These are phyloP conservation scores for Macrostomum lignano DNA, from an alignment of 1,140 invertebrate genomes.

Conservation along the genomic window DNA sequence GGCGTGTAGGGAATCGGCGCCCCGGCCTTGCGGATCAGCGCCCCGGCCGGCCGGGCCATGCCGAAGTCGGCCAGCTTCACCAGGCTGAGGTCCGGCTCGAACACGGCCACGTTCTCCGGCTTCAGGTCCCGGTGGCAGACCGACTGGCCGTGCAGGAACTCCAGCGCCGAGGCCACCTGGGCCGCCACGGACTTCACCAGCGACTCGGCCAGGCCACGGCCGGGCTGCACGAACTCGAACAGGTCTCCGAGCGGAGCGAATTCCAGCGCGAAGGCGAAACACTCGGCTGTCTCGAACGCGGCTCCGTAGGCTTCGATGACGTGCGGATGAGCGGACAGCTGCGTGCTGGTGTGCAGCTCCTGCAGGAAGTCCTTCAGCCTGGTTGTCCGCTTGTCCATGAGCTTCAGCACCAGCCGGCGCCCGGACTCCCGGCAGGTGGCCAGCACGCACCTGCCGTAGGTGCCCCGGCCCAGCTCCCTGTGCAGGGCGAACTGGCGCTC, in stretches of 20 bases:
- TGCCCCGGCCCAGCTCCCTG: conserved; percentile 18
- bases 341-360: conserved; percentile 63
- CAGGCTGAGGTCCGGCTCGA: too few species aligned
- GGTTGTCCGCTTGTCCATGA: conserved; percentile 22
- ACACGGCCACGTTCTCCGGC: conserved; percentile 44
- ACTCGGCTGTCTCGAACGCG: conserved; percentile 20
- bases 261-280: conserved; percentile 22
- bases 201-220: conserved; percentile 22
- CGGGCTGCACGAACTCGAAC: conserved; percentile 25
- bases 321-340: conserved; percentile 47
- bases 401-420: conserved; percentile 24
- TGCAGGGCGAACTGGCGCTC: conserved; percentile 18
- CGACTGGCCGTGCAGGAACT: conserved; percentile 63
- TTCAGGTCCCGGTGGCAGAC: conserved; percentile 36
- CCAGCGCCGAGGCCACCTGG: conserved; percentile 49
- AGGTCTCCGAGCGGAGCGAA: conserved; percentile 24
- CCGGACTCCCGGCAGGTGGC: conserved; percentile 15
- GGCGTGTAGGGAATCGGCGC: too few species aligned
- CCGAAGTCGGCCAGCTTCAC: too few species aligned
- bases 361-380: conserved; percentile 48
- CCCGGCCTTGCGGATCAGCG: too few species aligned
- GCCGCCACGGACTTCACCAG: conserved; percentile 23
- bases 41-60: too few species aligned
- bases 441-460: conserved; percentile 21
- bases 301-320: conserved; percentile 30